Base-by-base conservation (phyloP, 2,888 invertebrate species). In the Myopa tessellatipennis region DNA sequence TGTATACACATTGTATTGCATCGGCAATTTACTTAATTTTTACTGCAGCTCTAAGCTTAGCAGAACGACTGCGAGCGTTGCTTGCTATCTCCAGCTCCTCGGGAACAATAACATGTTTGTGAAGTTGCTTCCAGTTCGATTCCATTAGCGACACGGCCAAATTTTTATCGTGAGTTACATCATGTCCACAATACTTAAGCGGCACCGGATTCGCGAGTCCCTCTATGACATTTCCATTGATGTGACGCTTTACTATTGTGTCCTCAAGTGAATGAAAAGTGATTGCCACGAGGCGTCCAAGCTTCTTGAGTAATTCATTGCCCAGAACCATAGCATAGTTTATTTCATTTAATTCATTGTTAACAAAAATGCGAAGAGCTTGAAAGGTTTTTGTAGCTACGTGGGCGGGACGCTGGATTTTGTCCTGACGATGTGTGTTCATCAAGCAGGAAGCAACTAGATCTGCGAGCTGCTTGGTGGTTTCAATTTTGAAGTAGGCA, bases 241-340 rank as follows among this genome's bases (percentile, higher is more conserved):
- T 91, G 88, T 98, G 97, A 12, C 97, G 91, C 87, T 98, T 98
- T 0, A 98, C 94, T 80, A 98, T 95, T 0, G 95, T 95, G 87
- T 98, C 98, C 91, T 98, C 98, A 38, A 98, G 90, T 0, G 97
- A 97, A 89, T 98, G 98, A 88, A 98, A 98, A 16, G 96, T 93
- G 61, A 98, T 92, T 0, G 95, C 93, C 0, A 96, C 93, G 79
- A 98, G 87, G 79, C 93, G 91, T 0, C 98, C 98, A 58, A 93
- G 92, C 0, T 93, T 89, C 90, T 95, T 95, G 36, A 98, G 91
- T 85, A 93, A 95, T 85, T 91, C 91, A 80, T 93, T 92, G 0
- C 97, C 95, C 76, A 97, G 84, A 38, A 95, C 87, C 89, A 98
- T 92, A 0, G 93, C 98, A 87, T 95, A 95, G 90, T 98, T 96